Base-by-base conservation (phyloP, 2,888 invertebrate genomes). In the Tinea pellionella region DNA sequence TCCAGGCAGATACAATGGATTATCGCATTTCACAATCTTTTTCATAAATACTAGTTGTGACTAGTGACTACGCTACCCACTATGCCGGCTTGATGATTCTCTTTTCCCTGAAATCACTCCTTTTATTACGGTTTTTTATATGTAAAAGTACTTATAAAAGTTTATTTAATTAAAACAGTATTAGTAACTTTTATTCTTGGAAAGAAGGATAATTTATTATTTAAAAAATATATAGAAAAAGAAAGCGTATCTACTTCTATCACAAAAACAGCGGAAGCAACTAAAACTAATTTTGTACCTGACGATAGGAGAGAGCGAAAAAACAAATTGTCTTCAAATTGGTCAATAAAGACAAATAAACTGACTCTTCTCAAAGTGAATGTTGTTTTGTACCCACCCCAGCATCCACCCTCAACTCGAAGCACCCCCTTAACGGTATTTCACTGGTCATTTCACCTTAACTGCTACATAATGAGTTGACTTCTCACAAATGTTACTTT, bases 311-410 rank as follows among this genome's bases (percentile, higher is more conserved):
- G 37, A 37, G 9, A 37, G 9, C 2, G 37, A 9, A 37, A 47
- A 53, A 53, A 57, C 57, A 57, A 57, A 47, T 24, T 59, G 59
- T 47, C 59, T 30, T 30, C 59, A 47, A 59, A 59, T 59, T 47
- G 59, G 24, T 41, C 59, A 59, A 47, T 59, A 59, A 59, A 59
- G 43, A 13, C 47, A 19, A 59, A 59, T 59, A 32, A 32, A 57
- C 57, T 24, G 32, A 32, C 32, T 30, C 53, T 24, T 53, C 12
- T 47, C 57, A 16, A 24, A 57, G 13, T 32, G 32, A 57, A 57
- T 57, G 57, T 32, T 57, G 57, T 57, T 57, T 57, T 57, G 30
- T 32, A 24, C 3, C 24, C 18, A 19, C 18, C 18, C 18, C n/a
- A 6, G 19, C 18, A 11, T 12, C 55, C 29, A 13, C 55, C 24